Evolutionary conservation across 1,140 invertebrate genomes (phyloP).

Genomic region (Heliconius melpomene): DNA sequence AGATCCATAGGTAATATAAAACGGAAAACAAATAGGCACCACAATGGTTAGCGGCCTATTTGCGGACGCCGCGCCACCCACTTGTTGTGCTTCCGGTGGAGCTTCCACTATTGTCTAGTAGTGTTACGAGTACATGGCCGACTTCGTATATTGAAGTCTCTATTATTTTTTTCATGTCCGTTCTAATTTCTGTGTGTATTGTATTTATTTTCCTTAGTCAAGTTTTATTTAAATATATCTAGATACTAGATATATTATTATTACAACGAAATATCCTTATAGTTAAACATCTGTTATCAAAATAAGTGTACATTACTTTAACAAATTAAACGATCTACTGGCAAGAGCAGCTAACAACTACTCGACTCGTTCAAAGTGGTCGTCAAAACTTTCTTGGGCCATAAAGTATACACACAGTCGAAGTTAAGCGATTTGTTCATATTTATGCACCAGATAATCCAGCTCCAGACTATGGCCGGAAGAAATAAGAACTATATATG

Average conservation of each 20-base stretch:
- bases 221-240: background rate
- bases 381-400: constrained; percentile 39
- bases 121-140: constrained; percentile 48
- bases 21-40: constrained; percentile 52
- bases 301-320: constrained; percentile 25
- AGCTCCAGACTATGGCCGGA: constrained; percentile 30
- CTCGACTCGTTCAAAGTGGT: constrained; percentile 33
- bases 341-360: constrained; percentile 24
- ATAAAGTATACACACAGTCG: constrained; percentile 38
- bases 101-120: constrained; percentile 53
- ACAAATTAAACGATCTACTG: constrained; percentile 28
- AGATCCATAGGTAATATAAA: constrained; percentile 54
- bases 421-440: constrained; percentile 43
- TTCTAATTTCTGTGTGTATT: background rate
- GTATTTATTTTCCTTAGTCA: background rate
- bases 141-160: constrained; percentile 53
- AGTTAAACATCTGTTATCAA: constrained; percentile 36
- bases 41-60: constrained; percentile 72
- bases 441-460: constrained; percentile 39
- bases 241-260: no score
- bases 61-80: constrained; percentile 65
- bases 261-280: background rate
- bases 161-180: constrained; percentile 9
- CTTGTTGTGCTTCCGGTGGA: constrained; percentile 70
- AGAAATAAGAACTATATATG: constrained; percentile 42